A percentile compares a stretch with the other conserved stretches of the same genome.
Conservation (phyloP, 2,797 vertebrate species). For the Acanthurus tractus region DNA sequence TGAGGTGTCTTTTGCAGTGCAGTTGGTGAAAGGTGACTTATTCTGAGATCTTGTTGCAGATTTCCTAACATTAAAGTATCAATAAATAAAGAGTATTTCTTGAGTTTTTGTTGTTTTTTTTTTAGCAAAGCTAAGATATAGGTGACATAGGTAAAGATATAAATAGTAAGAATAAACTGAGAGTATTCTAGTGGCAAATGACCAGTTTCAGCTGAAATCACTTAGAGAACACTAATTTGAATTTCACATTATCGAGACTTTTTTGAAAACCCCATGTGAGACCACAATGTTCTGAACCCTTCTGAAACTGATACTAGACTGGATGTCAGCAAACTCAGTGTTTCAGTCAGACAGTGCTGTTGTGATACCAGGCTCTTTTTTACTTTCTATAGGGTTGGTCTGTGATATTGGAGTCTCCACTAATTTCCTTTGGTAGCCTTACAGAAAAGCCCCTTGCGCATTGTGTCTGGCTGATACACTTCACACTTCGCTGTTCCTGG, state of each 20-base stretch:
- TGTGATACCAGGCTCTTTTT: constrained; percentile 52
- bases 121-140: too few species aligned
- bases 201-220: constrained; percentile 9
- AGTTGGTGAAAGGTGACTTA: neutral
- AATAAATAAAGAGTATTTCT: neutral
- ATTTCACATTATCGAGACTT: constrained; percentile 18
- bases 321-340: constrained; percentile 62
- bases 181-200: neutral
- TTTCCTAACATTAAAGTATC: neutral
- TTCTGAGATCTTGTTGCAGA: neutral
- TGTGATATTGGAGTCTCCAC: constrained; percentile 65
- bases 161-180: neutral
- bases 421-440: constrained; percentile 55
- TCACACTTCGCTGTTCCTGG: constrained; percentile 55
- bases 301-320: constrained; percentile 32
- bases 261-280: constrained; percentile 28
- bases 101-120: too few species aligned
- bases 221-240: constrained; percentile 7
- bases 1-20: neutral
- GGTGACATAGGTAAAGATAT: neutral
- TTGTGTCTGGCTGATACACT: constrained; percentile 78
- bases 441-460: constrained; percentile 72
- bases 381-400: constrained; percentile 67
- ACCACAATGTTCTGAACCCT: constrained; percentile 40
- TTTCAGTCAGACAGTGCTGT: constrained; percentile 52